A percentile compares a stretch with the other conserved stretches of the same genome.
Conservation (phyloP, 2,113 vertebrate genomes). For the Actenoides lindsayi region DNA sequence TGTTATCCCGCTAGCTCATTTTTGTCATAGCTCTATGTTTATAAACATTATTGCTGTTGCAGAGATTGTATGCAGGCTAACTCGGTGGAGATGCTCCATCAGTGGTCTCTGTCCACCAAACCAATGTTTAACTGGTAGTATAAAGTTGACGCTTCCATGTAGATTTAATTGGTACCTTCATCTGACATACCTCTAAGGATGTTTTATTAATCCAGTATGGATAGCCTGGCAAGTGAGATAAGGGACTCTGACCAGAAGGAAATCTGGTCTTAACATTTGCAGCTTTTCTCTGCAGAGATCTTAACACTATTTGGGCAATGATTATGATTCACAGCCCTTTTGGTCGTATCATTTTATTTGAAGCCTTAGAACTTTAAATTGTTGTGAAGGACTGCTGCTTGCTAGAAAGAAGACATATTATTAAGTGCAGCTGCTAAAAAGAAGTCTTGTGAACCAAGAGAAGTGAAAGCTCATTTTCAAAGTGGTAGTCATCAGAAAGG, state of each 20-base stretch:
- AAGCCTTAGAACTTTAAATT: not conserved
- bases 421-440: not conserved
- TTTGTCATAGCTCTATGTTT: not conserved
- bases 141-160: not conserved
- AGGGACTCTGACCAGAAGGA: not conserved
- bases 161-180: not conserved
- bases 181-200: not conserved
- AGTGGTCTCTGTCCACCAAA: not conserved
- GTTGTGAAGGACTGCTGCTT: not conserved
- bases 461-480: not conserved
- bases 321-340: not conserved
- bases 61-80: not conserved
- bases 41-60: not conserved
- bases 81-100: not conserved
- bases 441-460: not conserved
- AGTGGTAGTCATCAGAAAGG: not conserved
- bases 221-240: not conserved
- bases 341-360: not conserved
- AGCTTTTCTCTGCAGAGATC: not conserved
- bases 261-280: not conserved
- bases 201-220: not conserved
- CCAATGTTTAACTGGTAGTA: not conserved
- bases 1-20: not conserved
- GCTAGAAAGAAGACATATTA: not conserved
- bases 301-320: not conserved